Percentiles rank a stretch among this genome's conserved stretches.
Conservation (phyloP, 2,797 vertebrate genomes). For the Lepidocolaptes lacrymiger region DNA sequence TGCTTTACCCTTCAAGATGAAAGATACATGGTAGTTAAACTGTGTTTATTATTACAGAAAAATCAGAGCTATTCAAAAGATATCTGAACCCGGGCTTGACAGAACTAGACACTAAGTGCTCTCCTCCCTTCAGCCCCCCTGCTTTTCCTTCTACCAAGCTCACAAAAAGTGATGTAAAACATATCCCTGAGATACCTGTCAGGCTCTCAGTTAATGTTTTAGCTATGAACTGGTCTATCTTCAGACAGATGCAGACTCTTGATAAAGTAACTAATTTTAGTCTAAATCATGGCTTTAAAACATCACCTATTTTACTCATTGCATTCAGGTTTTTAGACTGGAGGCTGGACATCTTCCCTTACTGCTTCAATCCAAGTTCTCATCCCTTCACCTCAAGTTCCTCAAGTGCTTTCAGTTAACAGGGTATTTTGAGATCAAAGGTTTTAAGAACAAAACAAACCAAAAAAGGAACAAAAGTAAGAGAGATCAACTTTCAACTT, state of each 20-base stretch:
- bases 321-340: not conserved
- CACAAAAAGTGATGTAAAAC: not conserved
- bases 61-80: not conserved
- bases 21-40: not conserved
- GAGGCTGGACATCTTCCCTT: not conserved
- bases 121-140: not conserved
- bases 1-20: not conserved
- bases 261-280: not conserved
- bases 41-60: not conserved
- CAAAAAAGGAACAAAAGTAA: not conserved
- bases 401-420: not conserved
- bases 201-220: not conserved
- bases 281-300: not conserved
- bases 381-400: not conserved
- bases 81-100: not conserved
- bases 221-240: not conserved
- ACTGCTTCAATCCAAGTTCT: not conserved
- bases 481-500: not conserved
- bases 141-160: not conserved
- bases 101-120: not conserved
- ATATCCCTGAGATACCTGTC: not conserved
- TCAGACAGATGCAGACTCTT: not conserved
- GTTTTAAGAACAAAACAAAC: not conserved
- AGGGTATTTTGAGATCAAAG: not conserved
- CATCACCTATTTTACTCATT: not conserved